Base-by-base conservation (phyloP, 1,140 invertebrate species). In the Tachypleus tridentatus region DNA sequence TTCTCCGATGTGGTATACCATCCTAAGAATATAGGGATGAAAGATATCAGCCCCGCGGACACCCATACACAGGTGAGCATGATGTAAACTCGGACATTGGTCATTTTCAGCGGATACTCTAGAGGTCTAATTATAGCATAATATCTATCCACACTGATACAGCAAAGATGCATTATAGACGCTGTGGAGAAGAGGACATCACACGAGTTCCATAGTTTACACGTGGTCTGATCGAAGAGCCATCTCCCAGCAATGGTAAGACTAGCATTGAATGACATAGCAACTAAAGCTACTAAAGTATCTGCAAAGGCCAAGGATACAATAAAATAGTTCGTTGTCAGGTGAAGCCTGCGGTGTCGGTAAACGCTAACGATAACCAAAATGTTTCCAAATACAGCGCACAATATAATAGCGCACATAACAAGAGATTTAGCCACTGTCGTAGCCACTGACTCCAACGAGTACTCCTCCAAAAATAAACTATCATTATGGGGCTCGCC, bases 181-280 rank as follows among this genome's bases (percentile, higher is more conserved):
- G 90, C 92, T 1, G 93, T 97, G 60, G 89, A 93, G 75, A 96
- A 97, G 74, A 95, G 91, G 0, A 97, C 93, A 76, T 97, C 93
- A 67, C 94, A 84, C 8, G 89, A 90, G 79, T 96, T 97, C 89
- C 91, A 97, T 48, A 97, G 84, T 77, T 95, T 91, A 77, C 93
- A 97, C 80, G 95, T 86, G 65, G 87, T 84, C 64, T 85, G 82
- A 5, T 88, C 86, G 74, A 95, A 96, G 52, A 89, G 76, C 93
- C 93, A 97, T 58, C 79, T 80, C 64, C 83, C 87, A 51, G 85
- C 87, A 4, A 93, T 74, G 73, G 91, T 87, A 84, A 91, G 84
- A 72, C 86, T 89, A 64, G 89, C 88, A 80, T 94, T 96, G 80
- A 96, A 96, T n/a, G 91, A 91, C 93, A 93, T 92, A 29, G 88